phyloP scores from a whole-genome alignment of 2,113 vertebrate species.

The Phaethon lepturus region DNA sequence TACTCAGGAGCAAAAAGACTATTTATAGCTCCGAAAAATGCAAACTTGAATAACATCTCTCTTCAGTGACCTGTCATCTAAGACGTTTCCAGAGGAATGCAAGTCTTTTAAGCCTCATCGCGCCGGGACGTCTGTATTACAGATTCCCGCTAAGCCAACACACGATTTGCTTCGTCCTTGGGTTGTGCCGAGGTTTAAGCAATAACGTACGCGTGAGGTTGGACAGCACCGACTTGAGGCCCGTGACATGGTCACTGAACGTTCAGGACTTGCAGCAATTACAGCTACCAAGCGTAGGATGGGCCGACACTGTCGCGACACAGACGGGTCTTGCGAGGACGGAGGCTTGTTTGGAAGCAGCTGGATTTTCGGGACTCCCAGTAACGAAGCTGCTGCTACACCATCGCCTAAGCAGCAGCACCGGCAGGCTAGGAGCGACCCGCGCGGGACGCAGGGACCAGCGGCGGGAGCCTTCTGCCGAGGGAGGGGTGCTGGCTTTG shows the following conservation, averaged over 20 bases:
- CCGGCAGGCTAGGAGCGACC: not conserved
- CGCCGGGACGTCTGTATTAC: fast-evolving
- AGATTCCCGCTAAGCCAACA: fast-evolving
- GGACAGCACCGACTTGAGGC: not conserved
- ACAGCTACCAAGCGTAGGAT: fast-evolving
- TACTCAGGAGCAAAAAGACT: not conserved
- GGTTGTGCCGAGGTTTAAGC: fast-evolving
- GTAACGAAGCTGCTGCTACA: not conserved
- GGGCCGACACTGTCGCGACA: not conserved
- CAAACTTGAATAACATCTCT: not conserved
- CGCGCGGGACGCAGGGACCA: fast-evolving
- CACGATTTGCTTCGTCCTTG: not conserved
- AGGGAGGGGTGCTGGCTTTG: not conserved
- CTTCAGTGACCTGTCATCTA: not conserved
- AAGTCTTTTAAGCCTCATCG: not conserved
- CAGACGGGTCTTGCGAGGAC: not conserved
- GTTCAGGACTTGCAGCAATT: not conserved
- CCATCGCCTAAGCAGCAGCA: fast-evolving
- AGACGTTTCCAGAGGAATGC: not conserved
- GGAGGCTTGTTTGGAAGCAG: not conserved
- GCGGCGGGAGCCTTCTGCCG: not conserved
- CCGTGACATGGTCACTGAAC: fast-evolving
- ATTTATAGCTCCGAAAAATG: fast-evolving
- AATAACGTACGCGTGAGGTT: fast-evolving
- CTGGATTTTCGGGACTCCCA: not conserved